phyloP scores from a whole-genome alignment of 1,140 invertebrate genomes.

The Drosophila cardini region DNA sequence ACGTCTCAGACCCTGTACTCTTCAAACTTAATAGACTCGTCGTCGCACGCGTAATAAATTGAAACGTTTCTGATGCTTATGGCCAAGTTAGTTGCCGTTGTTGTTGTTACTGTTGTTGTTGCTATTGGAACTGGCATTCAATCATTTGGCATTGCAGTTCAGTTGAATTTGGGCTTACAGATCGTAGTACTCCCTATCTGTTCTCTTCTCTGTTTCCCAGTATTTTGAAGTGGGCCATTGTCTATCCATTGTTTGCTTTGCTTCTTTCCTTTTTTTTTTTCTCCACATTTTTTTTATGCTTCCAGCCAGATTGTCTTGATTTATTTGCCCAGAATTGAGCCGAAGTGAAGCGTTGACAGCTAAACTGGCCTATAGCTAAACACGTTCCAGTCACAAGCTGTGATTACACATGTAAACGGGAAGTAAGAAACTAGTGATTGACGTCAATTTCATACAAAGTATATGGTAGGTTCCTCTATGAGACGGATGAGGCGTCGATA shows the following conservation, averaged over 20 bases:
- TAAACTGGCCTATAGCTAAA: not conserved
- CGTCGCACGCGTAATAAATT: constrained; percentile 77
- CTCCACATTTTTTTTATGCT: not conserved
- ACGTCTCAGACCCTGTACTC: constrained; percentile 1
- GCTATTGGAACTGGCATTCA: constrained; percentile 28
- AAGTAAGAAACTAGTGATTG: constrained; percentile 14
- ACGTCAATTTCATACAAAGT: not conserved
- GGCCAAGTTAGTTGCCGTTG: constrained; percentile 19
- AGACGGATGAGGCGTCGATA: not conserved
- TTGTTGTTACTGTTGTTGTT: constrained; percentile 11
- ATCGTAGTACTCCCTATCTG: constrained; percentile 15
- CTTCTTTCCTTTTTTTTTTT: too few relatives aligned
- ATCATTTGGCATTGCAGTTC: constrained; percentile 48
- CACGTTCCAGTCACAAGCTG: constrained; percentile 16
- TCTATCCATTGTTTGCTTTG: constrained; percentile 6
- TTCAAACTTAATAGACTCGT: constrained; percentile 71
- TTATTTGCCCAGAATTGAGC: constrained; percentile 29
- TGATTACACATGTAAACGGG: constrained; percentile 18
- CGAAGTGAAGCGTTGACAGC: constrained; percentile 20
- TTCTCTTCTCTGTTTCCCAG: constrained; percentile 29
- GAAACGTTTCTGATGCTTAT: constrained; percentile 72
- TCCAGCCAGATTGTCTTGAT: constrained; percentile 18
- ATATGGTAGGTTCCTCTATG: not conserved
- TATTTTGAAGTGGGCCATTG: constrained; percentile 41
- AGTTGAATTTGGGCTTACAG: constrained; percentile 39